A percentile compares a stretch with the other conserved stretches of the same genome.
phyloP scores from a whole-genome alignment of 2,797 vertebrate genomes.

The Diplodus sargus region DNA sequence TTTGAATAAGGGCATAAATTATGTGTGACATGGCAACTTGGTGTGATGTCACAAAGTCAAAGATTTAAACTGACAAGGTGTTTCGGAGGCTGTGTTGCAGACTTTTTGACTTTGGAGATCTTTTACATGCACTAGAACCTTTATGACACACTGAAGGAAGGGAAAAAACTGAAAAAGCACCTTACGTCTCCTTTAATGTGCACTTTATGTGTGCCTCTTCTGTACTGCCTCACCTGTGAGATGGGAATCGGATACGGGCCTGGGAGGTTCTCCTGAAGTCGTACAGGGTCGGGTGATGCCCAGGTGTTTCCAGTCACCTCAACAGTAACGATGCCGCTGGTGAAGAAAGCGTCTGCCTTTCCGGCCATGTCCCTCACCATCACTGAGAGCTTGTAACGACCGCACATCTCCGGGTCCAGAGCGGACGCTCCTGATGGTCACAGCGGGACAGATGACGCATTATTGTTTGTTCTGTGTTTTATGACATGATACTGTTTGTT shows the following conservation, averaged over 20 bases:
- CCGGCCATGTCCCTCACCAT: conserved; percentile 89
- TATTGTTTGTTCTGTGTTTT: not conserved
- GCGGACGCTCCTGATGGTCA: conserved; percentile 79
- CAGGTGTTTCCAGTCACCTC: conserved; percentile 86
- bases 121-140: too few species aligned
- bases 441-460: not conserved
- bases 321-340: conserved; percentile 83
- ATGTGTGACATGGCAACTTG: too few species aligned
- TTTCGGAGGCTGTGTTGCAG: not conserved
- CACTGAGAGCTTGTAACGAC: conserved; percentile 85
- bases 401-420: conserved; percentile 83
- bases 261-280: conserved; percentile 86
- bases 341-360: conserved; percentile 83
- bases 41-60: too few species aligned
- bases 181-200: too few species aligned
- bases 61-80: too few species aligned
- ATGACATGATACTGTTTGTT: not conserved
- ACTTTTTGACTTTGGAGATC: too few species aligned
- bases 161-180: too few species aligned
- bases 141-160: too few species aligned
- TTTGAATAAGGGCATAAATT: too few species aligned
- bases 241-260: conserved; percentile 86
- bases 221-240: conserved; percentile 81
- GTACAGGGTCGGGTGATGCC: conserved; percentile 83
- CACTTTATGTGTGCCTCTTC: too few species aligned